Evolutionary conservation across 2,888 invertebrate genomes (phyloP).

Genomic region (Drosophila borealis): DNA sequence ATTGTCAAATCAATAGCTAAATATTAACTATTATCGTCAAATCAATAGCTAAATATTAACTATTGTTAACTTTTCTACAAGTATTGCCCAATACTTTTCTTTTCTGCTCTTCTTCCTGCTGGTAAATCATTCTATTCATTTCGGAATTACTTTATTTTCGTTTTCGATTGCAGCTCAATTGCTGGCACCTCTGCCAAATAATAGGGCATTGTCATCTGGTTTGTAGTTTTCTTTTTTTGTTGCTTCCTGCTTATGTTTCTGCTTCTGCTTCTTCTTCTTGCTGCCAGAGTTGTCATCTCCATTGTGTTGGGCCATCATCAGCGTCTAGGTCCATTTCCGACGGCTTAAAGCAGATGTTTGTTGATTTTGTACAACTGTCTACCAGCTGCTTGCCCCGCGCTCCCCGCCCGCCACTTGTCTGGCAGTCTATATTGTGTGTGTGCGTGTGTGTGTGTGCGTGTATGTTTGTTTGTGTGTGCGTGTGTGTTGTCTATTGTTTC

Average conservation of each 20-base stretch:
- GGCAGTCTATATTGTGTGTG: background rate
- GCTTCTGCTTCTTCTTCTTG: no score
- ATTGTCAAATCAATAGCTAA: no score
- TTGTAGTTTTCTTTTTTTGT: background rate
- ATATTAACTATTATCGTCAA: no score
- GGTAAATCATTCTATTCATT: no score
- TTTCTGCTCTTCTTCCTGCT: no score
- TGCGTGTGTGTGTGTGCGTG: background rate
- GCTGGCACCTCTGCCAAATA: slow-evolving; percentile 9
- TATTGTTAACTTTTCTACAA: no score
- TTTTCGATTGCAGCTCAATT: background rate
- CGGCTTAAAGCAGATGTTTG: slow-evolving; percentile 18
- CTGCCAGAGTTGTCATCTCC: slow-evolving; percentile 13
- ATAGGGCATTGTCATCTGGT: background rate
- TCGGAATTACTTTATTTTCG: no score
- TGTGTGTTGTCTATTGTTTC: slow-evolving; percentile 41
- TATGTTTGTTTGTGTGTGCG: background rate
- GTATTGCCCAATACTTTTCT: no score
- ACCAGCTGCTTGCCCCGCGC: slow-evolving; percentile 4
- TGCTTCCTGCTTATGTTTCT: no score
- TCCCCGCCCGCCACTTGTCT: background rate
- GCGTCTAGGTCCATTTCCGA: slow-evolving; percentile 15
- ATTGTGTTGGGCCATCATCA: background rate
- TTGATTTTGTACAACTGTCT: slow-evolving; percentile 29
- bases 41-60: no score